phyloP scores from a whole-genome alignment of 2,888 invertebrate genomes.

The Rhaphigaster nebulosa region DNA sequence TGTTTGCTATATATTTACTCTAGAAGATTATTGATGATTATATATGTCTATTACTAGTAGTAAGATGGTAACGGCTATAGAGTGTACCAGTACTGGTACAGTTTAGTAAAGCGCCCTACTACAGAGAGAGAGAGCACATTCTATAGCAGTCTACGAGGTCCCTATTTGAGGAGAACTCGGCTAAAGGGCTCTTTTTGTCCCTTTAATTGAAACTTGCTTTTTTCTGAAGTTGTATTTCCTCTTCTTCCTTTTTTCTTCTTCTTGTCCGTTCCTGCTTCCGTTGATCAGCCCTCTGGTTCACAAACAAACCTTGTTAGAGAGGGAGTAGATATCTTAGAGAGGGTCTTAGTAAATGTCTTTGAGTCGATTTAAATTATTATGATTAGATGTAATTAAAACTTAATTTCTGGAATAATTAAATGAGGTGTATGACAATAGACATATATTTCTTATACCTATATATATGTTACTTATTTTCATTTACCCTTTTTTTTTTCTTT shows the following conservation, averaged over 20 bases:
- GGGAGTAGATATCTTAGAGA: not conserved
- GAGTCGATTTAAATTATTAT: not conserved
- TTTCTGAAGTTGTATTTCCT: constrained; percentile 22
- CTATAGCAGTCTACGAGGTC: not conserved
- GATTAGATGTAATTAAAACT: not conserved
- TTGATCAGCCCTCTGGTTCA: not conserved
- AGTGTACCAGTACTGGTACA: not conserved
- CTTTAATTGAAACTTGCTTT: constrained; percentile 52
- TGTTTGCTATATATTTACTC: too few species aligned
- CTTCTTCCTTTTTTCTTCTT: constrained; percentile 9
- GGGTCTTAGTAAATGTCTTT: not conserved
- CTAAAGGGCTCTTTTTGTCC: constrained; percentile 31
- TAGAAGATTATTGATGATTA: too few species aligned
- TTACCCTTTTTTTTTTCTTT: not conserved
- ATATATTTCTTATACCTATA: too few species aligned
- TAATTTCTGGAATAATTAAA: too few species aligned
- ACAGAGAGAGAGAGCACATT: not conserved
- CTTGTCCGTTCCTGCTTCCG: not conserved
- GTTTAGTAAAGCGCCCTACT: not conserved
- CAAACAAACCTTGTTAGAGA: not conserved
- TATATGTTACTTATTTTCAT: not conserved
- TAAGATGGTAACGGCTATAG: too few species aligned
- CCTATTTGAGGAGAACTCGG: constrained; percentile 1
- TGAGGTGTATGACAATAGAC: too few species aligned
- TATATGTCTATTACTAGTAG: too few species aligned